Evolutionary conservation across 2,113 vertebrate genomes (phyloP).

Genomic region (Myxocyprinus asiaticus): DNA sequence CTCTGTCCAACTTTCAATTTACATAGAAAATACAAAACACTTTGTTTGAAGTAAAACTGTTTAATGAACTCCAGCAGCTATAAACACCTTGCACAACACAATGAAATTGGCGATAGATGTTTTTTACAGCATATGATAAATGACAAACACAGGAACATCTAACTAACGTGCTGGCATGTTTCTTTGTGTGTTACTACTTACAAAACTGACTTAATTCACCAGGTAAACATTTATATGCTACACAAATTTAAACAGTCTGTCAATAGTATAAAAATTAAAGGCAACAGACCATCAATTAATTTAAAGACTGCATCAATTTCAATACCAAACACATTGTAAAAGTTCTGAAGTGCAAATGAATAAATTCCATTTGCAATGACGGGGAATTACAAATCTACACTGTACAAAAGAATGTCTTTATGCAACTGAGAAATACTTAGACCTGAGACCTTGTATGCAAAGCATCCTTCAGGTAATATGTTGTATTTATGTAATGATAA

Average conservation of each 20-base stretch:
- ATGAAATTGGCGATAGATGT: not conserved
- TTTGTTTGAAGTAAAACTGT: conserved; percentile 3
- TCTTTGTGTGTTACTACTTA: conserved; percentile 1
- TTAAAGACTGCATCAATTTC: conserved; percentile 21
- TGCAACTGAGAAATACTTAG: not conserved
- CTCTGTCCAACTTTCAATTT: too few relatives aligned
- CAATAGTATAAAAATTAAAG: conserved; percentile 30
- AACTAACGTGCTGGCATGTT: conserved; percentile 4
- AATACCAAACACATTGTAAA: conserved; percentile 19
- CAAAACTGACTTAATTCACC: not conserved
- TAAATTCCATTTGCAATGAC: not conserved
- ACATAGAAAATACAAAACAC: not conserved
- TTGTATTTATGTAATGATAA: not conserved
- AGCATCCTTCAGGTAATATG: not conserved
- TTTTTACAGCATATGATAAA: conserved; percentile 1
- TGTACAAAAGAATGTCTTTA: not conserved
- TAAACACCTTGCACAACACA: not conserved
- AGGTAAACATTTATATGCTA: conserved; percentile 10
- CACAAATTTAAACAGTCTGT: conserved; percentile 44
- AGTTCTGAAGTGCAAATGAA: not conserved
- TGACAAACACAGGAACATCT: not conserved
- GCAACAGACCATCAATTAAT: not conserved
- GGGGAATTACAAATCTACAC: conserved; percentile 4
- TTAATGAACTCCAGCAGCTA: conserved; percentile 12
- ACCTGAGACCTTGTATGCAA: conserved; percentile 13